phyloP scores from a whole-genome alignment of 2,797 vertebrate genomes.

The Tenualosa ilisha region DNA sequence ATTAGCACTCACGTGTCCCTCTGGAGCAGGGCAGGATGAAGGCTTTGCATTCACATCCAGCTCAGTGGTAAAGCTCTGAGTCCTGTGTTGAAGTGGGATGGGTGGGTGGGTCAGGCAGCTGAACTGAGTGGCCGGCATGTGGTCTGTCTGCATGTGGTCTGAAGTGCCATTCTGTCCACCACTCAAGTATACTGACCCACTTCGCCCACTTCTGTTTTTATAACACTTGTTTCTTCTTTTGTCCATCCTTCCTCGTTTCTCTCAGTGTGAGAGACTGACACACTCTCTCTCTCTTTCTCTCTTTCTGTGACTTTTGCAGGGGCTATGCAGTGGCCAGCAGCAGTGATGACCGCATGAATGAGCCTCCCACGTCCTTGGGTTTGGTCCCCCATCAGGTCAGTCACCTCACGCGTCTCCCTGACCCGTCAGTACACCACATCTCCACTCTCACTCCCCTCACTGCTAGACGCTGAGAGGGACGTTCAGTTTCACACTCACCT shows the following conservation, averaged over 20 bases:
- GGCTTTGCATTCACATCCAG: neutral
- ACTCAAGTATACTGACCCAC: conserved; percentile 9
- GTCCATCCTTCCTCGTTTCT: neutral
- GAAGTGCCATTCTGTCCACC: neutral
- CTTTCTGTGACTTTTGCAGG: conserved; percentile 62
- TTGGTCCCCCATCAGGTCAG: conserved; percentile 97
- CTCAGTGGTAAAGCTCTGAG: neutral
- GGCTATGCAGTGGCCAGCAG: conserved; percentile 96
- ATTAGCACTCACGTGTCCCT: no score
- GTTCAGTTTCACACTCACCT: neutral
- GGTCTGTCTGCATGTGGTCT: conserved; percentile 4
- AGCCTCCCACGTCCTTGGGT: conserved; percentile 95
- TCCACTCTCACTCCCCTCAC: neutral
- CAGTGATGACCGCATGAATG: conserved; percentile 97
- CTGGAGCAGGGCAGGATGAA: no score
- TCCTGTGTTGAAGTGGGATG: neutral
- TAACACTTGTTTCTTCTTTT: neutral
- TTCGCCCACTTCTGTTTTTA: neutral
- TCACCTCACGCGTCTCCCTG: conserved; percentile 40
- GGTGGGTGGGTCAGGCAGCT: neutral
- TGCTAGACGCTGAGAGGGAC: neutral
- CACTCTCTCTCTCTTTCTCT: conserved; percentile 36
- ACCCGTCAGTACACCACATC: neutral
- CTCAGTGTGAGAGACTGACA: neutral
- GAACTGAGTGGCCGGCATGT: neutral